phyloP scores from a whole-genome alignment of 2,113 vertebrate genomes.

The Melanerpes aurifrons region DNA sequence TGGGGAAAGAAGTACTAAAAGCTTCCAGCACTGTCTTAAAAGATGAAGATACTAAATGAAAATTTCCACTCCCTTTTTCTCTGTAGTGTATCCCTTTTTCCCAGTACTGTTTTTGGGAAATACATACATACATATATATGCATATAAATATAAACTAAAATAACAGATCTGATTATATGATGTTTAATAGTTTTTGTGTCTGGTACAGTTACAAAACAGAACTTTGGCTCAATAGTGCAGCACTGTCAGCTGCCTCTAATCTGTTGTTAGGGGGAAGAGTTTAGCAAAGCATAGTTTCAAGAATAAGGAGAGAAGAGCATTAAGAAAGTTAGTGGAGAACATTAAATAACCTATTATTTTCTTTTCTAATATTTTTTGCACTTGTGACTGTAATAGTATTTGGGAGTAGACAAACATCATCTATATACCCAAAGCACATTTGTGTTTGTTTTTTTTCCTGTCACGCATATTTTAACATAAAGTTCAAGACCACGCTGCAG shows the following conservation, averaged over 20 bases:
- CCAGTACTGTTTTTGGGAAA: neutral
- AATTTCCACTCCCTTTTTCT: neutral
- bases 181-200: neutral
- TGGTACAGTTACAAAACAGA: neutral
- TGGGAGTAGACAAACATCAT: conserved; percentile 16
- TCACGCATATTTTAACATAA: conserved; percentile 58
- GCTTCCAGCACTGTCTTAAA: neutral
- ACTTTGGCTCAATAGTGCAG: neutral
- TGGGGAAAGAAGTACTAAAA: neutral
- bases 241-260: neutral
- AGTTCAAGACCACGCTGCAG: conserved; percentile 58
- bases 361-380: neutral
- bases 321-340: neutral
- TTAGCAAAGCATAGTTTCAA: neutral
- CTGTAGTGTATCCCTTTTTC: neutral
- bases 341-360: neutral
- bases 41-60: neutral
- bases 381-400: neutral
- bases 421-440: conserved; percentile 47
- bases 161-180: neutral
- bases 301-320: neutral
- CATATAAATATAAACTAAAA: neutral
- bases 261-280: neutral
- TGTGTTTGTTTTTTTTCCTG: conserved; percentile 14
- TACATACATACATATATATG: neutral